These are phyloP conservation scores for Syngnathus acus DNA, from an alignment of 2,797 vertebrate genomes.

Conservation along the genomic window DNA sequence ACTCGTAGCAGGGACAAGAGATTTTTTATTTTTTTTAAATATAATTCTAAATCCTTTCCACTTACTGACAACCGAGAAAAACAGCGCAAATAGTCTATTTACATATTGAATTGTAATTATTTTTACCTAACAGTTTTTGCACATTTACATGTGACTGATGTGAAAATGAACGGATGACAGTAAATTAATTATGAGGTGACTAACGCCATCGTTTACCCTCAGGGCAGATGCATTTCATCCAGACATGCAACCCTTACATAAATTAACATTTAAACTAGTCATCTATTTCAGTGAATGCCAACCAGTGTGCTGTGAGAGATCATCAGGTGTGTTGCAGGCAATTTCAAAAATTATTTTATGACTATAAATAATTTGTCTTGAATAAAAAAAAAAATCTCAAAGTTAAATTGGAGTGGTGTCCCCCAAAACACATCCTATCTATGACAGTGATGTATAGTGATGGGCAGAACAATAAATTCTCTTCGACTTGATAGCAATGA, in stretches of 20 bases:
- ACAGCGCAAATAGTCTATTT: not conserved
- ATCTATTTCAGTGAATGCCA: not conserved
- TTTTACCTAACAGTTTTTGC: not conserved
- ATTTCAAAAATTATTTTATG: not conserved
- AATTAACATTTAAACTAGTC: not conserved
- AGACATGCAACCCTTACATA: not conserved
- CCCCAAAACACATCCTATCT: not conserved
- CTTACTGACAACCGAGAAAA: not conserved
- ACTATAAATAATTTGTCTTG: not conserved
- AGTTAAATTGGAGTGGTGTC: no score
- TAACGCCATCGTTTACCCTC: not conserved
- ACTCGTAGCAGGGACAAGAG: conserved; percentile 5
- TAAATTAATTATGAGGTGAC: not conserved
- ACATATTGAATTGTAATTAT: not conserved
- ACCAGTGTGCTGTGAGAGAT: not conserved
- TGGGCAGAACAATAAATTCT: not conserved
- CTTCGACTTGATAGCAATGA: not conserved
- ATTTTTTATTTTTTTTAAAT: not conserved
- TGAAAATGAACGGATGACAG: conserved; percentile 1
- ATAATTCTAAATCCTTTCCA: not conserved
- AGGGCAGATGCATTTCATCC: conserved; percentile 3
- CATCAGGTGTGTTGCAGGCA: not conserved
- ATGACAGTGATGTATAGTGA: not conserved
- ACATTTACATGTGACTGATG: not conserved
- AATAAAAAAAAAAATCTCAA: no score